Evolutionary conservation across 2,797 vertebrate species (phyloP), one percentile per base, ranked within the genome.

Genomic region (Hephaestus fuliginosus): DNA sequence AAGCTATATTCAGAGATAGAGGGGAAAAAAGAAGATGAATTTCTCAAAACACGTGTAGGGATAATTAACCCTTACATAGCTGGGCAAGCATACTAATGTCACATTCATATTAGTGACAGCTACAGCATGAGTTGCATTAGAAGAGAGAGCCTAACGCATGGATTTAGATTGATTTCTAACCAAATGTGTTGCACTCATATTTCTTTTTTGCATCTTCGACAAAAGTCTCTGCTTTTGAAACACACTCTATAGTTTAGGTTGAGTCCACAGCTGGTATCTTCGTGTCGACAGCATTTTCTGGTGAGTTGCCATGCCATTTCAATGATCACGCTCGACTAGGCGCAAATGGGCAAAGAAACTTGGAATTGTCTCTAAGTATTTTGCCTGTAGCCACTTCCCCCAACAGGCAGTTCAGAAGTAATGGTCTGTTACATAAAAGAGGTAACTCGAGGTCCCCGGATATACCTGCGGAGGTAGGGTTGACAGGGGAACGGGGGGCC

Each of bases 371-470:
- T 85, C 28, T 10, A 10, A 61, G 79, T 81, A 41, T 80, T 74
- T 76, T 33, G 79, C 84, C 78, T 28, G 44, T 60, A 52, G 80
- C 46, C 57, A 70, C 62, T 78, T 88, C 20, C 67, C 46, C 65
- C 70, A 55, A 56, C 76, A 69, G 64, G 25, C 67, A 52, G 53
- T 44, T 56, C 52, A 69, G 58, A 68, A 78, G 83, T 78, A 86
- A 91, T 83, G 76, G 64, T 70, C 67, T 80, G 83, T 84, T 83
- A 51, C 48, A 3, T 88, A 84, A 87, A 85, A 81, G 44, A 70
- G 74, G 71, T 83, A 70, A 87, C 65, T 74, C 4, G 5, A 72
- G 65, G 86, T 84, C 80, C 62, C 49, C 4, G 46, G 58, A 77
- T 76, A 20, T 20, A 84, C 81, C 87, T 89, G 79, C 55, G n/a